Percentiles rank a stretch among this genome's conserved stretches.
Evolutionary conservation across 2,888 invertebrate genomes (phyloP).

Genomic region (Sarcophaga caerulescens): DNA sequence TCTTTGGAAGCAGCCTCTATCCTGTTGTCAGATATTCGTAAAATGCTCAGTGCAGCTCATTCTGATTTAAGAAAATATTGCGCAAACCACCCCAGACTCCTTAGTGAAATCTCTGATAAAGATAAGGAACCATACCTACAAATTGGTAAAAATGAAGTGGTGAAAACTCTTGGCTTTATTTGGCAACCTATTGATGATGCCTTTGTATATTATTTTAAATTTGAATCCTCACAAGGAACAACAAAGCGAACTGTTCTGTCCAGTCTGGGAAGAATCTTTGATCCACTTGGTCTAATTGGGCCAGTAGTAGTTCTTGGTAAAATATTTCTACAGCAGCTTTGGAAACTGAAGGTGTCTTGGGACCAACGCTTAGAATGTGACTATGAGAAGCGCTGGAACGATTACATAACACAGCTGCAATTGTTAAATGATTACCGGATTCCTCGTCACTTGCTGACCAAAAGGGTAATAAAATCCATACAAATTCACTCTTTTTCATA

Average conservation of each 20-base stretch:
- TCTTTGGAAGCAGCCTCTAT: slow-evolving; percentile 35
- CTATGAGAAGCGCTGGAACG: too few relatives aligned
- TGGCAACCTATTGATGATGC: slow-evolving; percentile 50
- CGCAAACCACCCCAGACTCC: slow-evolving; percentile 36
- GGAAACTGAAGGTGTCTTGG: slow-evolving; percentile 10
- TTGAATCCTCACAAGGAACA: slow-evolving; percentile 6
- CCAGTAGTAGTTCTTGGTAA: slow-evolving; percentile 29
- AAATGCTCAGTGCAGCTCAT: slow-evolving; percentile 36
- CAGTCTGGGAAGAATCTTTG: slow-evolving; percentile 43
- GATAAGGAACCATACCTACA: slow-evolving; percentile 30
- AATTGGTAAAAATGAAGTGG: slow-evolving; percentile 24
- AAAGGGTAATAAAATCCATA: too few relatives aligned
- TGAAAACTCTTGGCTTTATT: slow-evolving; percentile 54
- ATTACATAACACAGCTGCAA: too few relatives aligned
- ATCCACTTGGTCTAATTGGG: slow-evolving; percentile 49
- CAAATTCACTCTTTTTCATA: slow-evolving; percentile 21
- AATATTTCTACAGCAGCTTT: slow-evolving; percentile 42
- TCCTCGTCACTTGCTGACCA: too few relatives aligned
- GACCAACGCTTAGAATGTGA: neutral
- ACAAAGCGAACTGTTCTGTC: slow-evolving; percentile 41
- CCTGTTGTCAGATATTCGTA: slow-evolving; percentile 43
- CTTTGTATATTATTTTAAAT: slow-evolving; percentile 32
- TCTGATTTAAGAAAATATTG: slow-evolving; percentile 65
- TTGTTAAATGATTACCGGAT: too few relatives aligned
- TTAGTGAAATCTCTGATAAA: slow-evolving; percentile 14